Percentiles rank a stretch among this genome's conserved stretches.
These are phyloP conservation scores for Hestina assimilis DNA, from an alignment of 1,140 invertebrate genomes.

Conservation along the genomic window DNA sequence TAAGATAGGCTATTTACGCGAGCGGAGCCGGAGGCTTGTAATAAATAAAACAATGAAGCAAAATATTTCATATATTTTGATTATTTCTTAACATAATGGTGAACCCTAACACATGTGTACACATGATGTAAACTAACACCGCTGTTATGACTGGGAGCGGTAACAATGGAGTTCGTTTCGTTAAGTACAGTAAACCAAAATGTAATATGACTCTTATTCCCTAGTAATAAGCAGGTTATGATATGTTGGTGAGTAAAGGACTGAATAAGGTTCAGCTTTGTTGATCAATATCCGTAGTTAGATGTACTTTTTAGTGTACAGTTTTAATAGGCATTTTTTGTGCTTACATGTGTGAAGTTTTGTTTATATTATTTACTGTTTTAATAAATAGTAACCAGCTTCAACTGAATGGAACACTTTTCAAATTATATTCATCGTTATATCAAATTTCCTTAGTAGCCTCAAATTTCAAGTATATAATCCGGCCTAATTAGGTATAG, in stretches of 20 bases:
- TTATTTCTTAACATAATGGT: neutral
- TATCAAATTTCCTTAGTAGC: too few relatives aligned
- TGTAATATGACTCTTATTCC: neutral
- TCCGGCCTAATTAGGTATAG: too few relatives aligned
- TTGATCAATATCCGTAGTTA: constrained; percentile 15
- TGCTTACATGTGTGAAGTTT: neutral
- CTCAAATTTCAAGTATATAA: too few relatives aligned
- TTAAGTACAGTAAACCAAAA: constrained; percentile 2
- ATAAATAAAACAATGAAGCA: too few relatives aligned
- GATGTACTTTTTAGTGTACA: constrained; percentile 10
- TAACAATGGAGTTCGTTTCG: constrained; percentile 23
- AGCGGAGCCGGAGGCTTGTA: too few relatives aligned
- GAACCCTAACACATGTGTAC: constrained; percentile 5
- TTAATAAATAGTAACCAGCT: too few relatives aligned
- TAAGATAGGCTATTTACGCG: too few relatives aligned
- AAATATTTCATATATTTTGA: neutral
- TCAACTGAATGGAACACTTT: too few relatives aligned
- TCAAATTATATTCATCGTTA: too few relatives aligned
- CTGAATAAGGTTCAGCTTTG: constrained; percentile 9
- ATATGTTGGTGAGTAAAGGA: neutral
- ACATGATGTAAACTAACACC: constrained; percentile 16
- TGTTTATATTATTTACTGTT: neutral
- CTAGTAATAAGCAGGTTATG: neutral
- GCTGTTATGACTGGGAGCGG: constrained; percentile 24
- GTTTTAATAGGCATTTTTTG: constrained; percentile 5